These are phyloP conservation scores for Dynastes maya DNA, from an alignment of 2,888 invertebrate species.

Conservation along the genomic window DNA sequence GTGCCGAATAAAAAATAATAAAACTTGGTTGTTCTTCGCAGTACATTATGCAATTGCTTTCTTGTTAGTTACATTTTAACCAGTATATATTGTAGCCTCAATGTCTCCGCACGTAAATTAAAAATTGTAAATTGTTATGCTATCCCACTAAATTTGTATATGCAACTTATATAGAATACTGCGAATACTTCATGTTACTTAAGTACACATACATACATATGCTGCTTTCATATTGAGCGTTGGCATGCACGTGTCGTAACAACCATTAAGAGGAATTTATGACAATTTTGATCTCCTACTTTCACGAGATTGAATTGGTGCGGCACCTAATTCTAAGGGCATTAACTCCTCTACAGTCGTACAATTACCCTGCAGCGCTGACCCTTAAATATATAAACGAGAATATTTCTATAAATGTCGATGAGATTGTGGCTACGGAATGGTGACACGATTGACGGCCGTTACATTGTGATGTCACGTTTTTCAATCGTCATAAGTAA, in stretches of 20 bases:
- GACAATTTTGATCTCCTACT: slow-evolving; percentile 20
- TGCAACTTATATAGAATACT: no score
- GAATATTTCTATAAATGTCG: slow-evolving; percentile 40
- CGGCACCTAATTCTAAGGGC: slow-evolving; percentile 44
- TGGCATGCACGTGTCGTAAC: background rate
- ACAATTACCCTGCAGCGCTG: slow-evolving; percentile 29
- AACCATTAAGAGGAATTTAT: slow-evolving; percentile 24
- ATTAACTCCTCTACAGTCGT: slow-evolving; percentile 35
- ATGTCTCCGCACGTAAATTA: no score
- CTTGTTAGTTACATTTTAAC: no score
- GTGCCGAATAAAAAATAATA: no score
- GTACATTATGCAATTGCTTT: no score
- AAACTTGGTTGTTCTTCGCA: no score
- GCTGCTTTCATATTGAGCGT: background rate
- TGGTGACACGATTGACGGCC: slow-evolving; percentile 33
- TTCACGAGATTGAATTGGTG: slow-evolving; percentile 24
- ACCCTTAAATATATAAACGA: slow-evolving; percentile 21
- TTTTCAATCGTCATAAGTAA: slow-evolving; percentile 5
- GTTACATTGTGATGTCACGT: slow-evolving; percentile 37
- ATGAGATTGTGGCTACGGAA: slow-evolving; percentile 41
- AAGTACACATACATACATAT: background rate
- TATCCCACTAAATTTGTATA: no score
- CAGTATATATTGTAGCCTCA: no score
- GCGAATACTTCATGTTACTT: background rate
- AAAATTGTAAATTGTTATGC: no score